Evolutionary conservation across 2,888 invertebrate species (phyloP).

Genomic region (Gymnoscelis rufifasciata): DNA sequence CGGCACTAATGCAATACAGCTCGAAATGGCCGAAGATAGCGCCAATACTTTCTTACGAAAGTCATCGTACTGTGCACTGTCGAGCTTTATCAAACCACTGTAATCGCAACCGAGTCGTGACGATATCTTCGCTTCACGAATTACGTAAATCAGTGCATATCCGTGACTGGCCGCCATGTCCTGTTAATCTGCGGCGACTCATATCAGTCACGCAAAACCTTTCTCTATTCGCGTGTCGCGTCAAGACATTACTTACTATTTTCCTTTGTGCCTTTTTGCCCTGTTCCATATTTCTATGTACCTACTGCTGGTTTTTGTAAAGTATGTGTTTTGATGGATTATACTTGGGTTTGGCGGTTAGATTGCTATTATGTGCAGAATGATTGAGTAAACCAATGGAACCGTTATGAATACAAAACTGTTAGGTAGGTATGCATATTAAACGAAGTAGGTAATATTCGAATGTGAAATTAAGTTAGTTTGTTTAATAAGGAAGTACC

Average conservation of each 20-base stretch:
- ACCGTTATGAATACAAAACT: too few species aligned
- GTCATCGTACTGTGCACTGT: too few species aligned
- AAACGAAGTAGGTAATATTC: too few species aligned
- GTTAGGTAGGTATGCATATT: too few species aligned
- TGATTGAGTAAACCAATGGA: not conserved
- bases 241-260: conserved; percentile 10
- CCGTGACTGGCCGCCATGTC: conserved; percentile 15
- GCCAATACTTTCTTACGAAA: too few species aligned
- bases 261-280: conserved; percentile 10
- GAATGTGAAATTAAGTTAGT: too few species aligned
- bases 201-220: conserved; percentile 22
- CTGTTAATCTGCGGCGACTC: conserved; percentile 23
- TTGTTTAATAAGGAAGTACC: too few species aligned
- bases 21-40: too few species aligned
- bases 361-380: not conserved
- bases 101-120: too few species aligned
- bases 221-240: conserved; percentile 17
- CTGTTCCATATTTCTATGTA: conserved; percentile 9
- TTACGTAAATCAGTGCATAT: not conserved
- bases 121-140: too few species aligned
- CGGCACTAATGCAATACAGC: too few species aligned
- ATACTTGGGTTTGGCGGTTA: not conserved
- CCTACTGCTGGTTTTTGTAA: not conserved
- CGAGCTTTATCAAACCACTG: too few species aligned
- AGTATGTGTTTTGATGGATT: not conserved